Evolutionary conservation across 2,888 invertebrate genomes (phyloP), one percentile per base, ranked within the genome.

Genomic region (Andrena minutula): DNA sequence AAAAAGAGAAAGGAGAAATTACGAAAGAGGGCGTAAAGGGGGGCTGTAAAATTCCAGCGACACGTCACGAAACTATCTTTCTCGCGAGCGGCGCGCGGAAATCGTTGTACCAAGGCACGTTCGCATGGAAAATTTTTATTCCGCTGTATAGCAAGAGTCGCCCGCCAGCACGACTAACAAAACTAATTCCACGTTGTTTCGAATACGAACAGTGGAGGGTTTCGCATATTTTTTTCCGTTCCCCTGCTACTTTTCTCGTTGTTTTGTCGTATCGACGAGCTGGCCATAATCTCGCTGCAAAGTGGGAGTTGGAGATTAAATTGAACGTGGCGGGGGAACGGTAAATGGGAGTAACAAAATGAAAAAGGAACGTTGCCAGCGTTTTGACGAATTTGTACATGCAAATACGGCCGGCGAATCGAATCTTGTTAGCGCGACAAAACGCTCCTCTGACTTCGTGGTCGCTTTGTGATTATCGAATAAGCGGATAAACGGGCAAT

Each of bases 401-500:
- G 28, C 56, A 16, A 76, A 75, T 47, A 23, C 1, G 23, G 47
- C 7, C 26, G 20, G 64, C 47, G 35, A 69, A 69, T 66, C 51
- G 47, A 79, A 28, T 49, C 47, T 51, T 49, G 66, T 60, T 53
- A 47, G 10, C 56, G n/a, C 41, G 51, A 35, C 56, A 64, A 16
- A 66, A 63, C 60, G 65, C 74, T 70, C 51, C 49, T 75, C 68
- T 41, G 63, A 72, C 64, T 80, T 47, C 51, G 32, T 26, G 28
- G 23, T 58, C 20, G 61, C 58, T 66, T 66, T 58, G 64, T 32
- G 71, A 82, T 80, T 80, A 72, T 72, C 82, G 75, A 58, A 47
- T 61, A 47, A 60, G 12, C 72, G 64, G 69, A 75, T 80, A 64
- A 82, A 79, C 73, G 64, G 49, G 26, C 69, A 79, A 79, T 81